Evolutionary conservation across 92 coral and sea anemone genomes (phyloP), one percentile per base, ranked within the genome.

Genomic region (Paragorgia papillata): DNA sequence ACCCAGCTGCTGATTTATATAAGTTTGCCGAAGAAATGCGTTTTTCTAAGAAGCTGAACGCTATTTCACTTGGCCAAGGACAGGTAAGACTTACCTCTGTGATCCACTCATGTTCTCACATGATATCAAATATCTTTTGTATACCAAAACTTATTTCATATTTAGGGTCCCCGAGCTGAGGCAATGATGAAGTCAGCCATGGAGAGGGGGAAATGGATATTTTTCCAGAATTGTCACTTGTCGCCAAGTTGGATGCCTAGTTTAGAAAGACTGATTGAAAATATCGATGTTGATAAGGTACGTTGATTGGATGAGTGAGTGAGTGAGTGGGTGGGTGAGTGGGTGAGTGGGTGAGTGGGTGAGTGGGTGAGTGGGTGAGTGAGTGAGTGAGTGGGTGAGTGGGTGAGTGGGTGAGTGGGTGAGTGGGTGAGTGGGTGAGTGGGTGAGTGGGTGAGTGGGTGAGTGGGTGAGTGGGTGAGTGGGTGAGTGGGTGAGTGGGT

Each of bases 1-100:
- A 94, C 62, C 98, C 98, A n/a, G 98, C 98, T 9, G 98, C 98
- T 53, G 98, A 94, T 75, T 74, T 94, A 62, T 94, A 94, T 89
- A 94, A 94, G 83, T 94, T 94, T 82, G 98, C 98, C 39, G 98
- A 94, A 69, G 98, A 94, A 74, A 94, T 94, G 98, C 89, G 98
- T 44, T 94, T 94, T 66, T 86, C 90, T 44, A 94, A 94, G 90
- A 94, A 94, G 49, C 90, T 94, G 33, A 94, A 66, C 79, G 98
- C 98, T 20, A 91, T 91, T 79, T 94, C 98, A 17, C 88, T 94
- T 26, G 98, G 98, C 1, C 98, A 94, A 76, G 98, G 98, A 55
- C 98, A 92, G 97, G 97, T 92, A 71, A 27, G 73, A 27, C 24
- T 39, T 80, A 30, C 27, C 32, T 57, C 12, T 6, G 13, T 6